phyloP scores from a whole-genome alignment of 2,797 vertebrate species.

The Numenius phaeopus region DNA sequence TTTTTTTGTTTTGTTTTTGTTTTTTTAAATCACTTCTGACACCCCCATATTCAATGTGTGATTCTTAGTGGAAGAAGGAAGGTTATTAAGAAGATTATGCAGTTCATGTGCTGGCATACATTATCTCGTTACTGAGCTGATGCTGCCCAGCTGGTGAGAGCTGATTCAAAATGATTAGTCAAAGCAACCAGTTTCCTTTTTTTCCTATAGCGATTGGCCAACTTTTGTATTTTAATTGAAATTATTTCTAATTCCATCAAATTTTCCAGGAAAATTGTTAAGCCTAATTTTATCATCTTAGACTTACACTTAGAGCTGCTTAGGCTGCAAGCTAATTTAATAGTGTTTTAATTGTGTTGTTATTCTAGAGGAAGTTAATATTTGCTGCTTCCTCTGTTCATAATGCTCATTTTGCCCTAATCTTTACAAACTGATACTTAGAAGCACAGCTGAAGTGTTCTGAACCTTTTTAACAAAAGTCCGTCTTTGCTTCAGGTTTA shows the following conservation, averaged over 20 bases:
- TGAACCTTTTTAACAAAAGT: background rate
- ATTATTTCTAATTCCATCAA: background rate
- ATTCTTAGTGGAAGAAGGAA: slow-evolving; percentile 27
- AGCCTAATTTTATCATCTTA: background rate
- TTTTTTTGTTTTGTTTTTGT: too few species aligned
- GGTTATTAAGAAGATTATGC: background rate
- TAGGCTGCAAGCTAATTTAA: background rate
- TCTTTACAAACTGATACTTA: background rate
- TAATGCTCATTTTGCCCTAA: background rate
- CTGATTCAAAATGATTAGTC: background rate
- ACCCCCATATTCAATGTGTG: background rate
- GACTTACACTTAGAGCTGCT: background rate
- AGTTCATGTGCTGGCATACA: background rate
- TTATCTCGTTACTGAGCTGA: background rate
- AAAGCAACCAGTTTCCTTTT: slow-evolving; percentile 5
- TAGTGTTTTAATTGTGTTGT: background rate
- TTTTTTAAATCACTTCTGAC: background rate
- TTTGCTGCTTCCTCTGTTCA: background rate
- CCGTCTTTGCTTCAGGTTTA: slow-evolving; percentile 86
- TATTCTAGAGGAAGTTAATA: background rate
- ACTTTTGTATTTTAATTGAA: background rate
- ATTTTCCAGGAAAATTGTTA: background rate
- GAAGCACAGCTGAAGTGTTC: background rate
- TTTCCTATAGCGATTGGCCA: background rate
- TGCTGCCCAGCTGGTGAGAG: slow-evolving; percentile 44